Base-by-base conservation (phyloP, 2,797 vertebrate genomes). In the Caiman crocodilus region DNA sequence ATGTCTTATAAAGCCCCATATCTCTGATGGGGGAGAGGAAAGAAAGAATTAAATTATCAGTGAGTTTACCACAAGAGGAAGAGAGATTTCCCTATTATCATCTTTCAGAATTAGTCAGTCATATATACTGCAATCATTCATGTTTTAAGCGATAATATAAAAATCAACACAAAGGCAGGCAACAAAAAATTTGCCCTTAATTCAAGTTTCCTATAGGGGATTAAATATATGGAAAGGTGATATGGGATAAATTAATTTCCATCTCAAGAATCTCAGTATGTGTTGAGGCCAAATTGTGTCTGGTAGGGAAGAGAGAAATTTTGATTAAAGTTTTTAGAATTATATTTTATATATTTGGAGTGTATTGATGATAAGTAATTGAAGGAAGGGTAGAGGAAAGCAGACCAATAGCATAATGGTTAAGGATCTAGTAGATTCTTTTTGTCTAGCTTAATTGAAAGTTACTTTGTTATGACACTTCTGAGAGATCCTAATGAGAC, bases 101-200 rank as follows among this genome's bases (percentile, higher is more conserved):
- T 96, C 88, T 91, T 94, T 97, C 93, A 96, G 95, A 96, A 94
- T 96, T 96, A 97, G 93, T 93, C 85, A 95, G 89, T 94, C 71
- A 67, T 90, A 56, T 93, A 89, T 95, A 89, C 90, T 94, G 78
- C 96, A 96, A 95, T 97, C 95, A 95, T 82, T 96, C 91, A 94
- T 84, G 87, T 97, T 97, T 96, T 96, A 97, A 94, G 75, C 82
- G 95, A 79, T 97, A 96, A 94, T 93, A 82, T 89, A 90, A 97
- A 96, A 96, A 95, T 96, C 96, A 97, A 97, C 96, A 94, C 18
- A 85, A 94, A 96, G 28, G 32, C 76, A 79, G 73, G 64, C 57
- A 89, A 84, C 35, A 58, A 87, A 77, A 21, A 95, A 81, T 57
- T 90, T 79, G 32, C 73, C 73, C 95, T 96, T 93, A 93, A 90